These are phyloP conservation scores for Pantherophis vulpinus DNA, from an alignment of 2,797 vertebrate genomes.

Conservation along the genomic window DNA sequence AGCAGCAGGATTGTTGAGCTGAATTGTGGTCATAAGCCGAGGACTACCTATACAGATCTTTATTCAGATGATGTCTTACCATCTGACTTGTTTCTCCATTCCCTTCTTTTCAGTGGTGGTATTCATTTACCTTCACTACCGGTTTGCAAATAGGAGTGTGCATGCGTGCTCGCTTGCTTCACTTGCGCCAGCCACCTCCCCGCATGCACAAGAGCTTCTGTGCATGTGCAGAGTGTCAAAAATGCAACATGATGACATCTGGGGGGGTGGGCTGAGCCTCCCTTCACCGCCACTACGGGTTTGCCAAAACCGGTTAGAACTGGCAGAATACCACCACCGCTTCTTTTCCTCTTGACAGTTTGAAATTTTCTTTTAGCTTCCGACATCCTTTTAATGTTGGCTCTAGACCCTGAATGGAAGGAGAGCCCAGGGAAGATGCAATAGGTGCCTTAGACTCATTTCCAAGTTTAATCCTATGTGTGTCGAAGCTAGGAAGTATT, in stretches of 20 bases:
- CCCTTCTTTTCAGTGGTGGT: not conserved
- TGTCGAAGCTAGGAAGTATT: constrained; percentile 38
- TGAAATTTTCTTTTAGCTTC: not conserved
- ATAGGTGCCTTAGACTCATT: constrained; percentile 23
- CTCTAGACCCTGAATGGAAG: not conserved
- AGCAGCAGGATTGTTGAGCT: not conserved
- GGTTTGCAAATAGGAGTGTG: no score
- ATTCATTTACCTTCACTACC: no score
- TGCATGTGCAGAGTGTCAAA: no score
- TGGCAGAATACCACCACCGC: no score
- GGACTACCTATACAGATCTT: not conserved
- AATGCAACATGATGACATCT: no score
- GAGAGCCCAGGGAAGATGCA: constrained; percentile 18
- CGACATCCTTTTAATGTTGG: not conserved
- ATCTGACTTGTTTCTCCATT: not conserved
- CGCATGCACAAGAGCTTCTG: no score
- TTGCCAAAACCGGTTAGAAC: no score
- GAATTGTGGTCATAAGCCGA: not conserved
- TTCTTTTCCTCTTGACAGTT: not conserved
- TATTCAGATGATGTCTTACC: not conserved
- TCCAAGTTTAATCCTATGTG: constrained; percentile 44
- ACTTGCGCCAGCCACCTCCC: no score
- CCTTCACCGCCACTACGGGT: no score
- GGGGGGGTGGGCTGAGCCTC: no score
- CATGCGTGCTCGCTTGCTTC: no score